Base-by-base conservation (phyloP, 1,140 invertebrate species). In the Scaptomyza pallida region DNA sequence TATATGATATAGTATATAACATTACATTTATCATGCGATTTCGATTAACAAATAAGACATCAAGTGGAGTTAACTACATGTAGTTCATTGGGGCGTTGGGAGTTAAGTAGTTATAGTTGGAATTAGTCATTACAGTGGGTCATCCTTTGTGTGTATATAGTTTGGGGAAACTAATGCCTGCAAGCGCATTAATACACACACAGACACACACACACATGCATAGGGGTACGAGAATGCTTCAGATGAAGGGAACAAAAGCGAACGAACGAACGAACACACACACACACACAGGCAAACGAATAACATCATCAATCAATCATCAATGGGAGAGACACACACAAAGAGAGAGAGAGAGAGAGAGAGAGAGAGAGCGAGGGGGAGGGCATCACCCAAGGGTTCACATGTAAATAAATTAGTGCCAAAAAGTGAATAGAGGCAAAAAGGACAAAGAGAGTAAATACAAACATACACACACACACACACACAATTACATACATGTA, bases 291-390 rank as follows among this genome's bases (percentile, higher is more conserved):
- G n/a, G n/a, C n/a, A n/a, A n/a, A n/a, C n/a, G n/a, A 21, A 4
- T 26, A 63, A 62, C 62, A 85, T 76, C 76, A 83, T 83, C 80
- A 85, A 83, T 83, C 80, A 83, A 80, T 85, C 80, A 85, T 52
- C 68, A 70, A 57, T 43, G 44, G 55, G 44, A 12, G 3, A 12
- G 9, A 35, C 9, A 12, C 9, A 3, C 10, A 10, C 10, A 12
- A 10, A 6, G 33, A 5, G 2, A 9, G 4, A n/a, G 3, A 68
- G 33, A 15, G 37, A 60, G 44, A 12, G 3, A 12, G 9, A 35
- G 33, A 12, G 33, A 3, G 8, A 10, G 33, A 12, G 33, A 6
- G 33, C 26, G 2, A 9, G 4, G n/a, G 3, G 73, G 33, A 15
- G 37, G 44, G 54, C 10, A 59, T 52, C 78, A 52, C 69, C 77